Evolutionary conservation across 1,140 invertebrate genomes (phyloP), one percentile per base, ranked within the genome.

Genomic region (Lucilia sericata): DNA sequence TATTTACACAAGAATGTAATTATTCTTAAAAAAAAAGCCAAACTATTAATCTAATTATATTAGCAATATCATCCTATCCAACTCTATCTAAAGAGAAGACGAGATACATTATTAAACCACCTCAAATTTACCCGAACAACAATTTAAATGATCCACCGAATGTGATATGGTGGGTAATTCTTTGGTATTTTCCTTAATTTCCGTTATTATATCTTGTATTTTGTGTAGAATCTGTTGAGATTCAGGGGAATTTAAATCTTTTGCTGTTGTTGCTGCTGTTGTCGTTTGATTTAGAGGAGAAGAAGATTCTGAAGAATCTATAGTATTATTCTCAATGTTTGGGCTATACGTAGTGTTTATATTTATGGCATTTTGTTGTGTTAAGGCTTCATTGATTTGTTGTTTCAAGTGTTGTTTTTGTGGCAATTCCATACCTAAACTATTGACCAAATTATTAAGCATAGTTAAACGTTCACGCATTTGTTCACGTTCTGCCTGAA

Each of bases 51-150:
- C 10, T 42, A 42, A n/a, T 17, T 60, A 60, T 60, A n/a, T 60
- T 60, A 17, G n/a, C 2, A 21, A 70, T 30, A 30, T 30, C 25
- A 30, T 30, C 25, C 3, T 30, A 30, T 30, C 25, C 25, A 30
- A 2, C 3, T 30, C 25, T 30, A 30, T 2, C 25, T 30, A 30
- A 30, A 30, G 25, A 30, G 25, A 30, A 30, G 25, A 30, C 25
- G 3, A 30, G 1, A 30, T 30, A 30, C 25, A 30, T 49, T 7
- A n/a, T 78, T 93, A 97, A 83, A 97, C 94, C 83, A 95, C 96
- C 85, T 97, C 95, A 49, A 97, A 91, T 91, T 96, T 94, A 86
- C 96, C 96, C 65, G 95, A 96, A 89, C 96, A 97, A 92, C 95
- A 95, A 74, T 94, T 94, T 91, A 96, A 96, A 60, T 96, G 96